These are phyloP conservation scores for Chironomus tepperi DNA, from an alignment of 1,140 invertebrate species.

Conservation along the genomic window DNA sequence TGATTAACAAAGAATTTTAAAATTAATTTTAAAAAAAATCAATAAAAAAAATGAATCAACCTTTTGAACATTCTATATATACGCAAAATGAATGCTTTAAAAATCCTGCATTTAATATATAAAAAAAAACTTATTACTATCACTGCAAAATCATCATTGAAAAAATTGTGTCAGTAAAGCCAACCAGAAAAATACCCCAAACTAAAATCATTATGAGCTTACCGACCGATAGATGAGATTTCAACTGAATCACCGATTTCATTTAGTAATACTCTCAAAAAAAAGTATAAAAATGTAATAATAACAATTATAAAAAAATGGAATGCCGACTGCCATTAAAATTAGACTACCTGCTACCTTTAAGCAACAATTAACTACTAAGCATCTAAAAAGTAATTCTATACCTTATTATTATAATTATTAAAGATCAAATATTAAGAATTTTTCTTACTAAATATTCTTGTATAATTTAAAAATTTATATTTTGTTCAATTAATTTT, in stretches of 20 bases:
- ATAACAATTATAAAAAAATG: slow-evolving; percentile 23
- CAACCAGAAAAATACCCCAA: neutral
- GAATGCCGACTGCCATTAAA: slow-evolving; percentile 22
- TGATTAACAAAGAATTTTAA: neutral
- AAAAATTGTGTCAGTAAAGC: neutral
- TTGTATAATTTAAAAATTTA: no score
- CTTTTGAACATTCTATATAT: no score
- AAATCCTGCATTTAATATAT: no score
- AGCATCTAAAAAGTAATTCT: slow-evolving; percentile 23
- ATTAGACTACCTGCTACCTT: slow-evolving; percentile 23
- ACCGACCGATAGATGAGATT: slow-evolving; percentile 6
- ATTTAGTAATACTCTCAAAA: neutral
- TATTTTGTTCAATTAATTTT: no score
- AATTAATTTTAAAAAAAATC: neutral
- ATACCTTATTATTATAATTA: slow-evolving; percentile 23
- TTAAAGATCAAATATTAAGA: neutral
- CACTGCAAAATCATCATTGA: no score
- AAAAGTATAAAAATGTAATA: neutral
- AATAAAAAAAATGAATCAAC: no score
- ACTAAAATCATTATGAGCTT: neutral
- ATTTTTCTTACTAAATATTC: neutral
- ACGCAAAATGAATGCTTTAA: no score
- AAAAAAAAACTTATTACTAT: no score
- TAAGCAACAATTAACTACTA: slow-evolving; percentile 24
- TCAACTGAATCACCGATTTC: neutral